Evolutionary conservation across 2,888 invertebrate genomes (phyloP), one percentile per base, ranked within the genome.

Genomic region (Mythimna lalbum): DNA sequence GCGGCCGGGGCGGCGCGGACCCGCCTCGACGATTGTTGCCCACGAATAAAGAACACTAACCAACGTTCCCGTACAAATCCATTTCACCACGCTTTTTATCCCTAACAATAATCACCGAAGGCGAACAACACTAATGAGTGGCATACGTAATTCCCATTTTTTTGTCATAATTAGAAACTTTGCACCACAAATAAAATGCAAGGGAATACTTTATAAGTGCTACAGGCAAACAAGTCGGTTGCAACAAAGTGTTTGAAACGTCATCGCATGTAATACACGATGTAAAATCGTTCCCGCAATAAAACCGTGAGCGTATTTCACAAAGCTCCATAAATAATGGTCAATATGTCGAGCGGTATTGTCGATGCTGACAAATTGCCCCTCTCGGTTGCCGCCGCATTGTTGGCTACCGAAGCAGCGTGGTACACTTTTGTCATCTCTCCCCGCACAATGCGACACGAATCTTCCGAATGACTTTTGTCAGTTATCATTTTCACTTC

Each of bases 311-410:
- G 87, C 90, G 92, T 91, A 92, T 93, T 93, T 94, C 92, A 94
- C 93, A 90, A 88, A 91, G 90, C 90, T 90, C 91, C 93, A 95
- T 96, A 96, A 95, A 96, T 96, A 95, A 95, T 95, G 95, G 94
- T 93, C 95, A 95, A 95, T 95, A 94, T 93, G 94, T 94, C 95
- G 94, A 86, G 89, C 90, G 86, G 93, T 85, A 93, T 96, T 95
- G 96, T 96, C 94, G 95, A 95, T 90, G 87, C 91, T 95, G 96
- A 96, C 96, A 96, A 96, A 96, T 96, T 95, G 93, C 93, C 89
- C 88, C 89, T 91, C 92, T 92, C 92, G 92, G 92, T 91, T 88
- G 92, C 94, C 92, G 93, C 92, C 90, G 90, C 91, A 93, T 95
- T 95, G 95, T 95, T 90, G 87, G 90, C 93, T 91, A 90, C 93